Conservation (phyloP, 2,888 invertebrate genomes). For the Lacanobia wlatinum region DNA sequence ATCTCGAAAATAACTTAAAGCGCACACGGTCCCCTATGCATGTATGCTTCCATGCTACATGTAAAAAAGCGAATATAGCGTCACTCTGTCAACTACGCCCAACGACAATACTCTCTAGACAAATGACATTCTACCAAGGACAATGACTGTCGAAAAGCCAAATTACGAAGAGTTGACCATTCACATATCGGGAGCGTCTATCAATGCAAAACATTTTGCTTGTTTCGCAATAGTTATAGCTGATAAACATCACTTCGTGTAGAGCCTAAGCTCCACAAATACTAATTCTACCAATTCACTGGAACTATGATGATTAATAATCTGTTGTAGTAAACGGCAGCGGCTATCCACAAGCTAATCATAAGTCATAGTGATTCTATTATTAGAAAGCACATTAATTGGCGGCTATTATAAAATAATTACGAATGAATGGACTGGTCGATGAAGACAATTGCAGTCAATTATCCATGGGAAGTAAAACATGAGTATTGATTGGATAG, state of each 20-base stretch:
- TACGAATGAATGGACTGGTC: conserved; percentile 61
- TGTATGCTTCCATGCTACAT: no score
- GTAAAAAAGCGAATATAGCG: no score
- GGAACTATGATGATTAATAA: conserved; percentile 1
- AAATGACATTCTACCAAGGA: no score
- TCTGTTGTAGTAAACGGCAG: neutral
- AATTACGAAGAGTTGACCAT: no score
- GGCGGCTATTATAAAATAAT: conserved; percentile 66
- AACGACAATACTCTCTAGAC: no score
- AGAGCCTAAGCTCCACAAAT: neutral
- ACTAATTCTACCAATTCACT: neutral
- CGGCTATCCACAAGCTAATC: conserved; percentile 22
- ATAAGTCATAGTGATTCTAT: conserved; percentile 44
- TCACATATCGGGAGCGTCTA: neutral
- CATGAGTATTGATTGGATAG: conserved; percentile 43
- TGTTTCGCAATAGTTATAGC: neutral
- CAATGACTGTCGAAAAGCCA: neutral
- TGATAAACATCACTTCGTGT: neutral
- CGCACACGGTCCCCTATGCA: no score
- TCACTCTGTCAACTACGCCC: no score
- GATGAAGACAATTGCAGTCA: conserved; percentile 68
- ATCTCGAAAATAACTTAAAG: no score
- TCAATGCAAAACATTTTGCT: neutral
- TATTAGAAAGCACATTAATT: conserved; percentile 64
- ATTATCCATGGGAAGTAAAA: conserved; percentile 67